Base-by-base conservation (phyloP, 35 echinoderm and acorn worm genomes). In the Ophiothrix spiculata region DNA sequence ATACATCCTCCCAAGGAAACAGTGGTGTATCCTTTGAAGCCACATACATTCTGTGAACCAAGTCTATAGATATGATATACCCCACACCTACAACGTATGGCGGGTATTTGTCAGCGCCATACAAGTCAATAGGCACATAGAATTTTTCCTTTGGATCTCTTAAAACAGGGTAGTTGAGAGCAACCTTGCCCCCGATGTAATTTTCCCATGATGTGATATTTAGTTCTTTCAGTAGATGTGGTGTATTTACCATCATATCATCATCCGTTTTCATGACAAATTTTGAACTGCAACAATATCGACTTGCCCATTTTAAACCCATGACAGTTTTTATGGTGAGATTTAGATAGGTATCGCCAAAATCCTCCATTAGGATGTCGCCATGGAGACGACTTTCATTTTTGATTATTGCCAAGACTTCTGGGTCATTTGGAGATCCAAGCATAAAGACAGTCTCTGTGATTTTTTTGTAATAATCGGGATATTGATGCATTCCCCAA, bases 221-320 rank as follows among this genome's bases (percentile, higher is more conserved):
- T 19, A 97, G 40, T 46, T 85, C 89, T 1, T 76, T 36, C 4
- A 97, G 38, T 35, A 97, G 74, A 37, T 74, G 88, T 12, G 77
- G 80, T 31, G 75, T 77, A 56, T 92, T 89, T 1, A 97, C 60
- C 25, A 86, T 80, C 86, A 97, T 89, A 56, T 97, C 94, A 29
- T 91, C 94, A 54, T 97, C 94, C 8, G 90, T 91, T 35, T 97
- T 97, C 86, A 97, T 92, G 8, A 97, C 94, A 75, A 89, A 97
- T 49, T 86, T 88, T 19, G 87, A 81, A 11, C 64, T 69, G 0
- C 64, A 87, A 75, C 94, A 97, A 77, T 85, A 86, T 39, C 77
- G 63, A 45, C 85, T 92, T 0, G 79, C 94, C 94, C 94, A 97
- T 74, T 97, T 97, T 2, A 97, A 35, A 16, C 94, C 94, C 94